Base-by-base conservation (phyloP, 2,888 invertebrate genomes). In the Dynastes grantii region DNA sequence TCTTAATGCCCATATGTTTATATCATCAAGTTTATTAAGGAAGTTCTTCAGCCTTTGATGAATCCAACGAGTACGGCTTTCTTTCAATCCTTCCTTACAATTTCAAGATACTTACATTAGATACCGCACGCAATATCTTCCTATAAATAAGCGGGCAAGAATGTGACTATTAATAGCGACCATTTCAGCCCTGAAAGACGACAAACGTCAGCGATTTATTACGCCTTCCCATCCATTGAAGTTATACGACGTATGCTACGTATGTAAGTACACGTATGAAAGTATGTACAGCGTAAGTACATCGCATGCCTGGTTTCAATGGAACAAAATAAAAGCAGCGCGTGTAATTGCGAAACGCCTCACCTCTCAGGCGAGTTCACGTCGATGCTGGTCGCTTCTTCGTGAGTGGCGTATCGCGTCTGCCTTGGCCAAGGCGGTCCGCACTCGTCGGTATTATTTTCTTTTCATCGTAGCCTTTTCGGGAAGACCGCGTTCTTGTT, bases 271-370 rank as follows among this genome's bases (percentile, higher is more conserved):
- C 8, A 45, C 45, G 45, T 45, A 9, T 45, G 45, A 45, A 45
- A 8, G 45, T 45, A 45, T 45, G 45, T 45, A 45, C 40, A 40
- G 5, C 63, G 8, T 8, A 45, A 9, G 45, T 45, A 11, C 40
- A 40, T 11, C 63, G 29, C 63, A 63, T 63, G n/a, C 65, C 37
- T 65, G 37, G 40, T 45, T 65, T 65, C 40, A 65, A 65, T 16
- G 65, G 40, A 65, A 65, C 65, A 40, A 65, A 65, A 65, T 65
- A 65, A 65, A 65, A 65, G 65, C 65, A 65, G 8, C 65, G 65
- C 16, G 40, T 40, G 32, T 45, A 65, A 65, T 65, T 65, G 65
- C 40, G 40, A 65, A 65, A 65, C 65, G 37, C 65, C 65, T 65
- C 40, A 16, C 13, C 8, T 65, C 40, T 32, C 45, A 2, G 8